Conservation (phyloP, 2,888 invertebrate genomes). For the Ethmia dodecea region DNA sequence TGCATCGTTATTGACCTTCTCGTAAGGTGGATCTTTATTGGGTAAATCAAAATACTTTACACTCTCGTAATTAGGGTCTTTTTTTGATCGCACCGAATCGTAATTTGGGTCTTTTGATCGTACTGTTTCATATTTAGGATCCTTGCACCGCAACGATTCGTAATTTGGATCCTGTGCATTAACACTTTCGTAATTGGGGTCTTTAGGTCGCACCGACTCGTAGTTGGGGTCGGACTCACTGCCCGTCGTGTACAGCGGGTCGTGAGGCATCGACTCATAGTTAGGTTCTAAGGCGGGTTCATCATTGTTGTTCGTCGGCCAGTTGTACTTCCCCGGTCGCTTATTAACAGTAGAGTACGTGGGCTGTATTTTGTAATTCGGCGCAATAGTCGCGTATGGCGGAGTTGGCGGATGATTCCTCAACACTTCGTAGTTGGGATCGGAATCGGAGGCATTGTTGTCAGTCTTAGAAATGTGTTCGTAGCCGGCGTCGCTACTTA, state of each 20-base stretch:
- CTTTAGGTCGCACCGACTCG: conserved; percentile 81
- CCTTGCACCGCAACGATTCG: conserved; percentile 71
- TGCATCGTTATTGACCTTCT: conserved; percentile 71
- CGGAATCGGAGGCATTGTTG: conserved; percentile 78
- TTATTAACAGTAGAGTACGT: conserved; percentile 78
- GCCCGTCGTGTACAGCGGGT: conserved; percentile 80
- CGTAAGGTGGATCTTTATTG: conserved; percentile 82
- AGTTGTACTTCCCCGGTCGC: conserved; percentile 70
- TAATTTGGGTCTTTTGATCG: conserved; percentile 84
- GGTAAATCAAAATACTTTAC: conserved; percentile 83
- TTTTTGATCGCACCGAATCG: conserved; percentile 75
- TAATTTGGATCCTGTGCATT: conserved; percentile 82
- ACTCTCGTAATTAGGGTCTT: conserved; percentile 89
- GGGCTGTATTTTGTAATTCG: conserved; percentile 61
- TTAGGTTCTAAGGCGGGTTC: conserved; percentile 82
- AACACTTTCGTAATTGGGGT: conserved; percentile 84
- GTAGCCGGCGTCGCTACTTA: conserved; percentile 84
- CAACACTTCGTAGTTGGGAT: conserved; percentile 89
- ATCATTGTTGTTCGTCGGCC: conserved; percentile 68
- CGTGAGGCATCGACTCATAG: conserved; percentile 85
- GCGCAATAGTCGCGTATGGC: conserved; percentile 67
- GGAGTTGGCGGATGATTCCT: conserved; percentile 74
- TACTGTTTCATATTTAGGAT: conserved; percentile 80
- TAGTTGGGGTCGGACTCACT: conserved; percentile 87
- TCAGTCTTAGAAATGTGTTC: conserved; percentile 79